Percentiles rank a stretch among this genome's conserved stretches.
These are phyloP conservation scores for Seira ritae DNA, from an alignment of 2,888 invertebrate species.

Conservation along the genomic window DNA sequence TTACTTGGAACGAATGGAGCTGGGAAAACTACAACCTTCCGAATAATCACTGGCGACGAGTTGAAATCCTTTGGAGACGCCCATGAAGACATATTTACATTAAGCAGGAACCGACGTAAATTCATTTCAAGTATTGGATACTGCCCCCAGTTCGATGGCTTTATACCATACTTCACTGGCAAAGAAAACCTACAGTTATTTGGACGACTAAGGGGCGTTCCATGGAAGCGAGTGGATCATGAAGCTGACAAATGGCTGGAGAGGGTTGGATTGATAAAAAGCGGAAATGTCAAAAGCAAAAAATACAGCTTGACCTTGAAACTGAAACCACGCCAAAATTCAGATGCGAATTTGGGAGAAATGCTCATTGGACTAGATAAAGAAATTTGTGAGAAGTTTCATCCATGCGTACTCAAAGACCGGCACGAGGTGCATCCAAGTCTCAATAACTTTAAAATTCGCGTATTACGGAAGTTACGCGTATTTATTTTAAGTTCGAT, in stretches of 20 bases:
- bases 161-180: conserved; percentile 87
- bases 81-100: conserved; percentile 43
- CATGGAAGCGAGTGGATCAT: conserved; percentile 5
- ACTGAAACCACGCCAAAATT: conserved; percentile 52
- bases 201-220: conserved; percentile 84
- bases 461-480: no score
- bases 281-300: conserved; percentile 62
- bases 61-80: conserved; percentile 76
- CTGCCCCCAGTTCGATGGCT: conserved; percentile 92
- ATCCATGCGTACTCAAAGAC: conserved; percentile 40
- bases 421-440: conserved; percentile 69
- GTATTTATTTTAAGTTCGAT: no score
- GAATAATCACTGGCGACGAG: conserved; percentile 79
- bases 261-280: conserved; percentile 67
- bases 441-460: no score
- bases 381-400: background rate
- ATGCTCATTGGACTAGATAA: conserved; percentile 8
- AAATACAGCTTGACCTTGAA: conserved; percentile 78
- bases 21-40: conserved; percentile 79
- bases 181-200: conserved; percentile 84
- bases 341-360: conserved; percentile 39
- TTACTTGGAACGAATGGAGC: conserved; percentile 64
- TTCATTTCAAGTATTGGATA: conserved; percentile 81
- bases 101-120: background rate
- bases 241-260: conserved; percentile 63